Evolutionary conservation across 1,140 invertebrate genomes (phyloP), one percentile per base, ranked within the genome.

Genomic region (Chymomyza costata): DNA sequence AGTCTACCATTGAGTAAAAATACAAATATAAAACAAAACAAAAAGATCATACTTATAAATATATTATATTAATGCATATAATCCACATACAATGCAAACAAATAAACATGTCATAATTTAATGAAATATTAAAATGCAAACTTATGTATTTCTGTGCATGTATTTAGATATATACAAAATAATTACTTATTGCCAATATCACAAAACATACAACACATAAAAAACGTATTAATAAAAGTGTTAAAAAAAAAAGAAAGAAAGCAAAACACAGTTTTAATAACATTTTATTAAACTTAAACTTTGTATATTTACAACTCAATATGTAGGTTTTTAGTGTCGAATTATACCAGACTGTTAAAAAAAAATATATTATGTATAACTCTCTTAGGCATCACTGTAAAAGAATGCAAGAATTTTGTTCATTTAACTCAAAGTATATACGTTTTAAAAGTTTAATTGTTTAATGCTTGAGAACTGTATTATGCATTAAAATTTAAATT

Each of bases 221-320:
- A n/a, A n/a, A n/a, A n/a, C n/a, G n/a, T n/a, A n/a, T n/a, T n/a
- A n/a, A n/a, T n/a, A n/a, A n/a, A n/a, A n/a, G n/a, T n/a, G n/a
- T n/a, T n/a, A n/a, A n/a, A n/a, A n/a, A n/a, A n/a, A n/a, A n/a
- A n/a, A n/a, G n/a, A n/a, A 25, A 25, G 21, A 25, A 25, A 25
- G 3, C 21, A 8, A 25, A 25, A 25, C 21, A n/a, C n/a, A n/a
- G n/a, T n/a, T n/a, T 51, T 54, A 71, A 57, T 46, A 49, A 45
- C 59, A 63, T 76, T 74, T 78, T 57, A 76, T 62, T 78, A 59
- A 65, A 68, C 73, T 68, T 66, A 51, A 69, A 28, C 40, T 48
- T 54, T 66, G 56, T 55, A 45, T 45, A 38, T 46, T 37, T 18
- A 15, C 17, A 52, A 25, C 25, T 14, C 28, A 32, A 43, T 17